Conservation (phyloP, 1,140 invertebrate genomes). For the Agraylea sexmaculata region DNA sequence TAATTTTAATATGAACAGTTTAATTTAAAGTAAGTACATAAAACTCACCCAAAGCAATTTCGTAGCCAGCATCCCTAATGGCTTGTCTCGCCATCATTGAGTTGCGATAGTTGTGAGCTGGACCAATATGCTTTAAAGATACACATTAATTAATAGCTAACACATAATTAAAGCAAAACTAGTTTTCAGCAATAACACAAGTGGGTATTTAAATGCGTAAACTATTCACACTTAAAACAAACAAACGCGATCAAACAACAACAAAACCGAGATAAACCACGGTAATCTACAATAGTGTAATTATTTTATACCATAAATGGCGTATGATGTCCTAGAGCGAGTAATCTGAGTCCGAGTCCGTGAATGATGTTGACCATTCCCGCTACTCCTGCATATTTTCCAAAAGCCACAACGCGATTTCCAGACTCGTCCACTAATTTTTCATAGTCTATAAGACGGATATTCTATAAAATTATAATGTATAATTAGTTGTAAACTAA, state of each 20-base stretch:
- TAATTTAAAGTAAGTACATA: not conserved
- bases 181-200: not conserved
- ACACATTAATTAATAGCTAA: constrained; percentile 3
- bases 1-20: not conserved
- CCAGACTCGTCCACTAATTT: constrained; percentile 84
- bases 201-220: too few relatives aligned
- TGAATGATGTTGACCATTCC: constrained; percentile 99
- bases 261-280: not conserved
- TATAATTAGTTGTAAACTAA: constrained; percentile 1
- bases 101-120: constrained; percentile 95
- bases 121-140: constrained; percentile 78
- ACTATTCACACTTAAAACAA: not conserved
- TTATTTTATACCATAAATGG: constrained; percentile 80
- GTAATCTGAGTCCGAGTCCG: constrained; percentile 82
- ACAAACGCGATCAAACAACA: not conserved
- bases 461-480: constrained; percentile 53
- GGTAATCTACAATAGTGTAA: not conserved
- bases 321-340: constrained; percentile 96
- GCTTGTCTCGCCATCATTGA: constrained; percentile 96
- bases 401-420: constrained; percentile 92
- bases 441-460: constrained; percentile 95
- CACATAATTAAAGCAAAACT: not conserved
- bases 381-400: constrained; percentile 96
- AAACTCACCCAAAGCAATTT: constrained; percentile 71
- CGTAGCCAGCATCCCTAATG: constrained; percentile 94